Conservation (phyloP, 2,797 vertebrate genomes). For the Champsocephalus esox region DNA sequence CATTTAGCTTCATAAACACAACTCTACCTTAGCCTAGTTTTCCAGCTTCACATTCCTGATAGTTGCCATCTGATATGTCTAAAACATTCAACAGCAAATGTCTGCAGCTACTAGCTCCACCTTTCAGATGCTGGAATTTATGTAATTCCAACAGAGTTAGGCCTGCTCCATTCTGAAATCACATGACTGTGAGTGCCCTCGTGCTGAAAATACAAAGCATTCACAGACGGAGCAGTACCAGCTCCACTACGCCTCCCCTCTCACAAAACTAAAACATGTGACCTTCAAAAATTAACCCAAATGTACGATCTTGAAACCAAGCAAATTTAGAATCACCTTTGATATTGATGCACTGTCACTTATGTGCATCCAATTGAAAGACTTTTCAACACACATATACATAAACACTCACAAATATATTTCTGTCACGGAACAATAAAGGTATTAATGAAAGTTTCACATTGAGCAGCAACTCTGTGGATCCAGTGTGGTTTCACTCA, state of each 20-base stretch:
- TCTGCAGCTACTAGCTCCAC: not conserved
- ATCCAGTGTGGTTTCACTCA: constrained; percentile 75
- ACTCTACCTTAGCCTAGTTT: not conserved
- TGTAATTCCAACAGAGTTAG: constrained; percentile 66
- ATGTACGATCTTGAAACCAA: not conserved
- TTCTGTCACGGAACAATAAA: constrained; percentile 43
- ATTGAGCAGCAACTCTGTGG: constrained; percentile 23
- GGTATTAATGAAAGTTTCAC: constrained; percentile 20
- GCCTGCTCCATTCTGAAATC: constrained; percentile 57
- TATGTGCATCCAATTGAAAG: not conserved
- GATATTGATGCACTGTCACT: not conserved
- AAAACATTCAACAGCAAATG: constrained; percentile 28
- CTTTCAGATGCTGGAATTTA: constrained; percentile 55
- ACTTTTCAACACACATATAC: not conserved
- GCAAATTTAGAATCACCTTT: not conserved
- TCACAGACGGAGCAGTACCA: constrained; percentile 42
- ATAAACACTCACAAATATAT: not conserved
- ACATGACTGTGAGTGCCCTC: constrained; percentile 69
- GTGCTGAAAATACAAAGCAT: constrained; percentile 60
- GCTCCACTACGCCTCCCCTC: not conserved
- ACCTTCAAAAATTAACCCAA: constrained; percentile 37
- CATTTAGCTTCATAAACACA: not conserved
- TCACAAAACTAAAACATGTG: constrained; percentile 45
- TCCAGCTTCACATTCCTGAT: constrained; percentile 2
- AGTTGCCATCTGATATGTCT: constrained; percentile 19